phyloP scores from a whole-genome alignment of 2,797 vertebrate species.

The Euthynnus affinis region DNA sequence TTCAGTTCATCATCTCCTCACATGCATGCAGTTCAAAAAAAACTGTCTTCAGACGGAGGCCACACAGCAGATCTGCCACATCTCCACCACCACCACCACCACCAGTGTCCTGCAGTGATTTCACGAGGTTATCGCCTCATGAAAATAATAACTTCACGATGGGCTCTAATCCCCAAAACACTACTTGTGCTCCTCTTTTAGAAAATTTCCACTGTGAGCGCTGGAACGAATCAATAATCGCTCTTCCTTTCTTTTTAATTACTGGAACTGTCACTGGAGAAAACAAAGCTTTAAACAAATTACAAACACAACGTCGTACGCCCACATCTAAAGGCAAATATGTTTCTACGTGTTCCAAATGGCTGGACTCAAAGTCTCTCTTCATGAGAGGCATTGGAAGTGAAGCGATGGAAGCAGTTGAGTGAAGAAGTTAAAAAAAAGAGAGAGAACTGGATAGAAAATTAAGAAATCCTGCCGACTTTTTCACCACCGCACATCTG shows the following conservation, averaged over 20 bases:
- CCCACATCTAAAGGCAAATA: not conserved
- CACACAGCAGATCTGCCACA: too few relatives aligned
- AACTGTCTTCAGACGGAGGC: not conserved
- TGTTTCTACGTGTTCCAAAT: not conserved
- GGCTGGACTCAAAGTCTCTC: not conserved
- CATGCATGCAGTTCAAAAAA: not conserved
- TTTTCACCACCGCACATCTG: too few relatives aligned
- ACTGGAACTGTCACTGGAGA: not conserved
- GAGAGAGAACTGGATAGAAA: too few relatives aligned
- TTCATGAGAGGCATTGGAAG: too few relatives aligned
- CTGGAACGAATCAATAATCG: not conserved
- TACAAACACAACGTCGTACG: too few relatives aligned
- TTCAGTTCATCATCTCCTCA: constrained; percentile 33
- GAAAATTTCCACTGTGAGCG: not conserved
- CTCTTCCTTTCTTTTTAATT: not conserved
- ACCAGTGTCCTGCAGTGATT: not conserved
- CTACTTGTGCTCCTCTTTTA: not conserved
- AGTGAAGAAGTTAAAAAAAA: too few relatives aligned
- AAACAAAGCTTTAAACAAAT: not conserved
- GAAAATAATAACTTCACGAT: too few relatives aligned
- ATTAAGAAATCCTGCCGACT: too few relatives aligned
- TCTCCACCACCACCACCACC: not conserved
- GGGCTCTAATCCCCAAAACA: not conserved
- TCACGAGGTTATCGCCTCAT: not conserved
- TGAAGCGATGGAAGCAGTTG: too few relatives aligned